These are phyloP conservation scores for Nycticebus coucang DNA, from an alignment of 2,113 vertebrate genomes.

Conservation along the genomic window DNA sequence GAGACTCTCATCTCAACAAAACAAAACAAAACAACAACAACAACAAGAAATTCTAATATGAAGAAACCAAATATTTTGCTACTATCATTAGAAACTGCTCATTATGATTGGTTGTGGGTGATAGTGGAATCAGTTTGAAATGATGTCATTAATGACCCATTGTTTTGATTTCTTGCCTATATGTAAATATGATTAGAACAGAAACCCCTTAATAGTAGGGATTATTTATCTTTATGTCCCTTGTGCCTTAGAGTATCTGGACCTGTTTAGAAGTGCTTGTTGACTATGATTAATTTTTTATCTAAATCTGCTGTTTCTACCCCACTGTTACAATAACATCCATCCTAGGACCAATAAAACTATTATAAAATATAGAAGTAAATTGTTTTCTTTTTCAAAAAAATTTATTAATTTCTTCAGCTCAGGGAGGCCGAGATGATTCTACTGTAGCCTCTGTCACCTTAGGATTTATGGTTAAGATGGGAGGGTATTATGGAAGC, in stretches of 20 bases:
- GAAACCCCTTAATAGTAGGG: neutral
- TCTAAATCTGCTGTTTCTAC: neutral
- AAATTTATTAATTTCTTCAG: no score
- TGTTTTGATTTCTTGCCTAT: neutral
- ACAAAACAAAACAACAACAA: no score
- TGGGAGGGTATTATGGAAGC: no score
- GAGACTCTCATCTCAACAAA: no score
- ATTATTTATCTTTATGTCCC: neutral
- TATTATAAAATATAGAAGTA: neutral
- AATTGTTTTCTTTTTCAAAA: neutral
- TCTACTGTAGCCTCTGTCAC: no score
- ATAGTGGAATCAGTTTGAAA: neutral
- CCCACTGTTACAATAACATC: neutral
- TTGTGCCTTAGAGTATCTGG: neutral
- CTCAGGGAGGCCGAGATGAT: no score
- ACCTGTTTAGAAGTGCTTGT: neutral
- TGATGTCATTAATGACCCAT: neutral
- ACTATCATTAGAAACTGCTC: neutral
- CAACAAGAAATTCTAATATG: neutral
- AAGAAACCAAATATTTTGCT: constrained; percentile 9
- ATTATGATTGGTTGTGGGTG: neutral
- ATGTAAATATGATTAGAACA: neutral
- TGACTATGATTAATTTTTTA: neutral
- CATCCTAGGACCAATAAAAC: neutral
- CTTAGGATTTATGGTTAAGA: no score